phyloP scores from a whole-genome alignment of 2,888 invertebrate genomes.

The Rutpela maculata region DNA sequence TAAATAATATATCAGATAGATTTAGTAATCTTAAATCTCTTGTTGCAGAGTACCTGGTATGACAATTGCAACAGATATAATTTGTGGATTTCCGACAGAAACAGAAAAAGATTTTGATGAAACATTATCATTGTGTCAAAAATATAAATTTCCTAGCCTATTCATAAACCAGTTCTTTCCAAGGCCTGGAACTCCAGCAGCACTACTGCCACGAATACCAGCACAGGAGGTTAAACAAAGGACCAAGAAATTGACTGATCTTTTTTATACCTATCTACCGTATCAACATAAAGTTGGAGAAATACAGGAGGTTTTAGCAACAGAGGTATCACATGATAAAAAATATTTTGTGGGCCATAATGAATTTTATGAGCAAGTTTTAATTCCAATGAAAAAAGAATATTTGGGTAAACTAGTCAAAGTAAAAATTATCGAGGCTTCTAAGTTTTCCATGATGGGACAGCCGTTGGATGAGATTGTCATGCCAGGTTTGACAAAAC shows the following conservation, averaged over 20 bases:
- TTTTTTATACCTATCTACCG: conserved; percentile 93
- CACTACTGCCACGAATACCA: conserved; percentile 89
- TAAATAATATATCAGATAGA: no score
- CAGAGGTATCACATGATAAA: conserved; percentile 94
- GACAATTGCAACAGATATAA: conserved; percentile 98
- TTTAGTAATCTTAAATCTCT: neutral
- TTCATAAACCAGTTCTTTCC: conserved; percentile 99
- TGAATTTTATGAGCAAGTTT: conserved; percentile 94
- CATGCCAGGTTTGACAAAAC: conserved; percentile 75
- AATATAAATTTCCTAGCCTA: conserved; percentile 93
- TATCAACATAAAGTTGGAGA: conserved; percentile 84
- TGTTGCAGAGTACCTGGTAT: conserved; percentile 86
- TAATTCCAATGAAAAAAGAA: conserved; percentile 86
- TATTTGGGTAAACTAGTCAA: conserved; percentile 89
- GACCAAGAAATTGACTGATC: conserved; percentile 90
- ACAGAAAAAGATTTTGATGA: conserved; percentile 92
- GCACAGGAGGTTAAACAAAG: conserved; percentile 92
- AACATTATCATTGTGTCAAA: conserved; percentile 87
- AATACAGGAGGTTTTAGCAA: conserved; percentile 88
- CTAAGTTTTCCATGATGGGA: conserved; percentile 88
- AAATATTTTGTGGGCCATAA: conserved; percentile 96
- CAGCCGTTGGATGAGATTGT: conserved; percentile 77
- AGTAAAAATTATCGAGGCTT: conserved; percentile 82
- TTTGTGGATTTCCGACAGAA: conserved; percentile 99
- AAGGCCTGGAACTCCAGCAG: conserved; percentile 96